Base-by-base conservation (phyloP, 2,888 invertebrate genomes). In the Pilophorus perplexus region DNA sequence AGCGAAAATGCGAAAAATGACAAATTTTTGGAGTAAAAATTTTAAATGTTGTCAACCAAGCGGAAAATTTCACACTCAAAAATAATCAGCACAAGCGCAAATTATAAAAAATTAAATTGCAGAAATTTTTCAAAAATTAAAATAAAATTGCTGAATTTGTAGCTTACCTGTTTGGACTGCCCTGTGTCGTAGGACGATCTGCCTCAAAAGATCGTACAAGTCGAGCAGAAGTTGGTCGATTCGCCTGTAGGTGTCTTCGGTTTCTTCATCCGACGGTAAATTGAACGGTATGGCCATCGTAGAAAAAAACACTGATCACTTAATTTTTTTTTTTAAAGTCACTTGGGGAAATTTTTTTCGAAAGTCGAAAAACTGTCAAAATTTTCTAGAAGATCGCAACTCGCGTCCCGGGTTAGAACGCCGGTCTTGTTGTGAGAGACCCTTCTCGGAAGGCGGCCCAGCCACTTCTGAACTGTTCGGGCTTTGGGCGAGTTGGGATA, bases 211-310 rank as follows among this genome's bases (percentile, higher is more conserved):
- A 74, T 81, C 81, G 77, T 81, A 81, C 74, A 82, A 76, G 76
- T 82, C 82, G 73, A 79, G 78, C 71, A 82, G 76, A 71, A 82
- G 80, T 75, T 81, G 80, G 78, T 82, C 81, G 78, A 82, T 77
- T 71, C 81, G 78, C 72, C 81, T 80, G 76, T 81, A 82, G 77
- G 80, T 79, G 76, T 81, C 81, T 76, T 81, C 82, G 50, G 80
- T 75, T 71, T 81, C 79, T 76, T 82, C 81, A 75, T 81, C 81
- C 73, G 80, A 79, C 73, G 82, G 82, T 74, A 82, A 75, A 77
- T 81, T 80, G 77, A 82, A 82, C 72, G 81, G 82, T 78, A 82
- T 82, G 75, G 82, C 82, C 82, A 82, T 82, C 14, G 38, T 25
- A 28, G 3, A 52, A 52, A 52, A 27, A 52, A 52, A 28, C 54